Evolutionary conservation across 2,888 invertebrate species (phyloP), one percentile per base, ranked within the genome.

Genomic region (Conistra vaccinii): DNA sequence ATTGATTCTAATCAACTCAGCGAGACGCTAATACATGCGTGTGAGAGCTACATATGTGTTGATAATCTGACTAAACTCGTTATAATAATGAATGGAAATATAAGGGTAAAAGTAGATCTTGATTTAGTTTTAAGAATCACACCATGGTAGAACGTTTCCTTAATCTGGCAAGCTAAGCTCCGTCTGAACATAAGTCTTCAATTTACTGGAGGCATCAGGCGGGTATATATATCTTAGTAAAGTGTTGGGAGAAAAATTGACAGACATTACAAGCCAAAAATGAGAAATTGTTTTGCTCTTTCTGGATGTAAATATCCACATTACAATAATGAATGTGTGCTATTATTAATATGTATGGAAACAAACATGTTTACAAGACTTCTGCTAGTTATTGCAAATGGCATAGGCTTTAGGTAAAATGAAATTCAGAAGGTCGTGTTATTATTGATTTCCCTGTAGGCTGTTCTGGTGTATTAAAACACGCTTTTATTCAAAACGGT

Each of bases 401-500:
- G 51, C 61, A 76, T 32, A 66, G 23, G 61, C 70, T 81, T 83
- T 73, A 77, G 73, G 74, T 66, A 78, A 83, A 84, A 87, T 85
- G 81, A 88, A 88, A 88, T 90, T 87, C 88, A 70, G 77, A 80
- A 81, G 79, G 78, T 85, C 78, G 76, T 82, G 83, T 86, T 91
- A 89, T 89, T 91, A 89, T 89, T 90, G 87, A 92, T 91, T 90
- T 90, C 87, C 89, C 89, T 76, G 76, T 67, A 88, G 89, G 82
- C 82, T 80, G 63, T 77, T 72, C 74, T 83, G 74, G 75, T 81
- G 84, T 79, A 85, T 77, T 81, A 85, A 86, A 80, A 80, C 72
- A 84, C 51, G 58, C 32, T 57, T 61, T 35, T 76, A 60, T 77
- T 60, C 53, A 48, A 77, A 80, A 65, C 53, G 48, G 57, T 60